phyloP scores from a whole-genome alignment of 2,888 invertebrate genomes.

The Tenthredo scrophulariae region DNA sequence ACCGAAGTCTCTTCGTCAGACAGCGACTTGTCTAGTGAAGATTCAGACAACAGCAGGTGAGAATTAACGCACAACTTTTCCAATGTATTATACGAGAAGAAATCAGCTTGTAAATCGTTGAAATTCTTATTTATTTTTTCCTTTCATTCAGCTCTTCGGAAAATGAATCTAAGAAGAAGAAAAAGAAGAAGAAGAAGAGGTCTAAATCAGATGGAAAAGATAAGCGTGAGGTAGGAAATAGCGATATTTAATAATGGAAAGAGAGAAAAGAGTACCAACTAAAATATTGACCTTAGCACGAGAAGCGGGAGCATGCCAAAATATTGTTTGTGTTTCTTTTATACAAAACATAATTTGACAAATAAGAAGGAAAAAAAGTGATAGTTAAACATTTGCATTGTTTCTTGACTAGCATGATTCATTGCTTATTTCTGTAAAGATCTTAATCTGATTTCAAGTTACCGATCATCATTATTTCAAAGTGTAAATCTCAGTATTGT shows the following conservation, averaged over 20 bases:
- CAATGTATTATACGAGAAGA: not conserved
- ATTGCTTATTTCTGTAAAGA: slow-evolving; percentile 71
- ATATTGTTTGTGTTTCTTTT: slow-evolving; percentile 56
- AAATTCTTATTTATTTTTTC: slow-evolving; percentile 55
- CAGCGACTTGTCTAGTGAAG: slow-evolving; percentile 73
- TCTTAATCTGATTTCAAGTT: slow-evolving; percentile 72
- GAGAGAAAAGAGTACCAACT: slow-evolving; percentile 56
- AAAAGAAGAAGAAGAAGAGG: slow-evolving; percentile 91
- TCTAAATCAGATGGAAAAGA: slow-evolving; percentile 81
- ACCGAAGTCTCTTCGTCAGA: slow-evolving; percentile 72
- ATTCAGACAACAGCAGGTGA: slow-evolving; percentile 76
- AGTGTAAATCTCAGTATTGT: slow-evolving; percentile 78
- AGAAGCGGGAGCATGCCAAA: slow-evolving; percentile 65
- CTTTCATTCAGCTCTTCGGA: slow-evolving; percentile 83
- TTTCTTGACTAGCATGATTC: slow-evolving; percentile 70
- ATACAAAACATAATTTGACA: slow-evolving; percentile 56
- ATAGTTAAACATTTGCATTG: slow-evolving; percentile 59
- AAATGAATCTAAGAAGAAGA: slow-evolving; percentile 86
- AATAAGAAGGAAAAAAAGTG: slow-evolving; percentile 52
- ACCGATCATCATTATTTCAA: slow-evolving; percentile 76
- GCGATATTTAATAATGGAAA: slow-evolving; percentile 54
- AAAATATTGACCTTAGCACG: slow-evolving; percentile 63
- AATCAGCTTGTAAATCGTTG: slow-evolving; percentile 3
- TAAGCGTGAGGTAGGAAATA: slow-evolving; percentile 67
- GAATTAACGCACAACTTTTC: slow-evolving; percentile 11